phyloP scores from a whole-genome alignment of 2,888 invertebrate genomes.

The Microctonus aethiopoides region DNA sequence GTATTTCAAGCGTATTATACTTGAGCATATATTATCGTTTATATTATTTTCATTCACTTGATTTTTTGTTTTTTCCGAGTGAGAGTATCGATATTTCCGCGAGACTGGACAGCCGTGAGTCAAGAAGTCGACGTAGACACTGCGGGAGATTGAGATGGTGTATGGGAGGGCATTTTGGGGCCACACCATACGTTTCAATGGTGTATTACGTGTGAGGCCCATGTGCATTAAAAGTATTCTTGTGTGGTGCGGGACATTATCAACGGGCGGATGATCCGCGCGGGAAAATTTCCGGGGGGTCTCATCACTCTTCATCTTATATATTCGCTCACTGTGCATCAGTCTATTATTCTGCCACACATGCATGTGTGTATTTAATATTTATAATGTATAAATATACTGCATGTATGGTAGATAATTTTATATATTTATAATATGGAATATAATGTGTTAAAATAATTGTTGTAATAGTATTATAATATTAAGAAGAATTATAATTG shows the following conservation, averaged over 20 bases:
- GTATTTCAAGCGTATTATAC: too few species aligned
- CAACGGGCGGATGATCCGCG: slow-evolving; percentile 64
- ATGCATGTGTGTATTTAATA: too few species aligned
- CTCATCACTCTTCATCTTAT: slow-evolving; percentile 43
- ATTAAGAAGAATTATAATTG: too few species aligned
- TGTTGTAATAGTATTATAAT: too few species aligned
- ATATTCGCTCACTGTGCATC: neutral
- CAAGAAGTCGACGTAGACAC: slow-evolving; percentile 48
- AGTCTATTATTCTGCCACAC: too few species aligned
- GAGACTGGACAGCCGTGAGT: slow-evolving; percentile 59
- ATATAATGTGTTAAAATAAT: too few species aligned
- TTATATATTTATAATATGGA: too few species aligned
- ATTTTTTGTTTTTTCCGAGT: slow-evolving; percentile 43
- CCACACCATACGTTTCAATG: slow-evolving; percentile 24
- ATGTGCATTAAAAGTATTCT: neutral
- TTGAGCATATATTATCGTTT: neutral
- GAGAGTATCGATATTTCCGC: slow-evolving; percentile 62
- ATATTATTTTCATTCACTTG: neutral
- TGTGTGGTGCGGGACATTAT: slow-evolving; percentile 56
- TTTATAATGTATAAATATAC: too few species aligned
- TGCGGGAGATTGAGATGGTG: slow-evolving; percentile 37
- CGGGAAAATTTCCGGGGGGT: slow-evolving; percentile 63
- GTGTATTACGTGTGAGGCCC: slow-evolving; percentile 25
- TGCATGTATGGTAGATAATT: too few species aligned
- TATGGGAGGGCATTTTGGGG: slow-evolving; percentile 47